Evolutionary conservation across 2,797 vertebrate species (phyloP).

Genomic region (Coregonus ussuriensis): DNA sequence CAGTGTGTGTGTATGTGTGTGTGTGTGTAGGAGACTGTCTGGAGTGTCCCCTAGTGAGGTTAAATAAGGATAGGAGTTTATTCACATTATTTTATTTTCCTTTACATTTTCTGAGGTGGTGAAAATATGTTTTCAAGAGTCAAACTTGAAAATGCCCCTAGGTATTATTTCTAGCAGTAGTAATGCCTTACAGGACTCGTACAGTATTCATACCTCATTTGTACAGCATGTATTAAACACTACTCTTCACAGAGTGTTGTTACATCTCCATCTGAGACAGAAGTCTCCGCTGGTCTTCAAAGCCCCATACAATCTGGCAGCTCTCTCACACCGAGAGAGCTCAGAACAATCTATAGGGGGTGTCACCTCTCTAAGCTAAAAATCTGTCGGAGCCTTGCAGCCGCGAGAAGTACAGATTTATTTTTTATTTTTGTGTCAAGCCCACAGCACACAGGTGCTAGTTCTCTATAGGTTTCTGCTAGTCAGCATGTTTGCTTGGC

Average conservation of each 20-base stretch:
- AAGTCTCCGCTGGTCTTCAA: background rate
- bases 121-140: too few relatives aligned
- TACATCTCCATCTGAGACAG: background rate
- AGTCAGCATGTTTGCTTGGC: constrained; percentile 73
- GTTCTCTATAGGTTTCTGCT: constrained; percentile 67
- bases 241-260: background rate
- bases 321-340: constrained; percentile 54
- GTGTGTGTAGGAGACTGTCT: too few relatives aligned
- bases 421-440: constrained; percentile 65
- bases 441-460: constrained; percentile 54
- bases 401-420: constrained; percentile 71
- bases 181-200: background rate
- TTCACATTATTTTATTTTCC: too few relatives aligned
- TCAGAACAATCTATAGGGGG: constrained; percentile 63
- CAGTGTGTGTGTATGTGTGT: constrained; percentile 16
- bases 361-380: constrained; percentile 71
- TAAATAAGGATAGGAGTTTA: too few relatives aligned
- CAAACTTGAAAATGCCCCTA: too few relatives aligned
- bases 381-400: constrained; percentile 70
- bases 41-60: too few relatives aligned
- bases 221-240: background rate
- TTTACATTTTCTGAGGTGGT: too few relatives aligned
- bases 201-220: background rate
- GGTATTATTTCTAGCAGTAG: background rate
- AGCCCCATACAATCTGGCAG: constrained; percentile 45